Base-by-base conservation (phyloP, 2,797 vertebrate species). In the Hemitrygon akajei region DNA sequence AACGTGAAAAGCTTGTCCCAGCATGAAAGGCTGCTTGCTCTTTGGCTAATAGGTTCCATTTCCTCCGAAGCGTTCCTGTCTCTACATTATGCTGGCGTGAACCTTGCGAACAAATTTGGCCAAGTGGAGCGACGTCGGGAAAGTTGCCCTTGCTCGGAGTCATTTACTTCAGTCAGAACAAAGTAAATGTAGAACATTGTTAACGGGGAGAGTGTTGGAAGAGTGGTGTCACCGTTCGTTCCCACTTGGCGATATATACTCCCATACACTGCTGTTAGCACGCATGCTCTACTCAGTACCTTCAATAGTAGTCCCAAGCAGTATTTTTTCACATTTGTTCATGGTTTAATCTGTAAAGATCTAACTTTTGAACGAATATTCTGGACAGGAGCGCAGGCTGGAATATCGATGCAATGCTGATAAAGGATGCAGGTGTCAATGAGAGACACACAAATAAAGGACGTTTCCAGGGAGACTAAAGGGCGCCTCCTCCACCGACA, bases 391-490 rank as follows among this genome's bases (percentile, higher is more conserved):
- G 2, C 47, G 12, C 2, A 5, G 58, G 27, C 84, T 5, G 0
- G 30, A n/a, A 18, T 34, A 30, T 34, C 30, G 84, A 30, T 34
- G 27, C 34, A 66, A 69, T 34, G n/a, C n/a, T 89, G 86, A 37
- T 20, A 16, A 86, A 86, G 82, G 60, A 3, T 66, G 63, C 7
- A 89, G 63, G 27, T 66, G 86, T 89, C 60, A 37, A 34, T 5
- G 34, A n/a, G 63, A 34, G n/a, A 69, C 16, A 66, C 58, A 37
- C 12, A 79, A 3, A 34, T 10, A 10, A 3, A 89, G 86, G 86
- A 89, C 86, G 86, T 89, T 89, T 89, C 86, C 86, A 89, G 60
- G 63, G 86, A 89, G 86, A 89, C 60, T 18, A n/a, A n/a, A 66
- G 63, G 71, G 71, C 71, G 71, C 18, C 71, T 73, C 86, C 86